These are phyloP conservation scores for Helleia helle DNA, from an alignment of 2,888 invertebrate species.

Conservation along the genomic window DNA sequence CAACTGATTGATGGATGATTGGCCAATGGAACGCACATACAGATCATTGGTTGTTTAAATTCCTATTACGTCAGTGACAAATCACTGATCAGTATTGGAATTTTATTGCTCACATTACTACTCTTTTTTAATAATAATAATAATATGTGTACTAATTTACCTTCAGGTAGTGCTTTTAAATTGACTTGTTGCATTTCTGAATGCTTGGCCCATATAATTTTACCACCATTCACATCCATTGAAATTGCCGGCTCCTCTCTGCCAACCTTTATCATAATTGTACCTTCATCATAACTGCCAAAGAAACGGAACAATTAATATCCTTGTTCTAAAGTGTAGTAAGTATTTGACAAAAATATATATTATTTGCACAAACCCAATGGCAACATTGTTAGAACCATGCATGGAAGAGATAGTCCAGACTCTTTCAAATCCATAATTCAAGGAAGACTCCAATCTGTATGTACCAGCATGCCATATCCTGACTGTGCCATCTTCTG, in stretches of 20 bases:
- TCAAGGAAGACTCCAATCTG: constrained; percentile 94
- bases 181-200: constrained; percentile 98
- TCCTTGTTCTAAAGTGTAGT: no score
- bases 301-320: no score
- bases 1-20: no score
- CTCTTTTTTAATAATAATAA: background rate
- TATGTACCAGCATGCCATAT: constrained; percentile 99
- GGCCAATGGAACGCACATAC: no score
- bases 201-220: constrained; percentile 99
- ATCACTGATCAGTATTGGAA: no score
- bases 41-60: no score
- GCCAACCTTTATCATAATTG: constrained; percentile 96
- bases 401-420: constrained; percentile 96
- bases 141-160: constrained; percentile 34
- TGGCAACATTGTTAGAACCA: constrained; percentile 96
- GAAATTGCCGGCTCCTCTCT: constrained; percentile 99
- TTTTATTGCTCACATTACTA: no score
- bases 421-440: constrained; percentile 98
- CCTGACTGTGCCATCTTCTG: constrained; percentile 97
- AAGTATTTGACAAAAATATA: no score
- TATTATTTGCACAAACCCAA: constrained; percentile 76
- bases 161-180: constrained; percentile 87
- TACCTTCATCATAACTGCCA: constrained; percentile 92
- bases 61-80: no score
- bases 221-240: constrained; percentile 98